Conservation (phyloP, 2,888 invertebrate genomes). For the Acanthococcus lagerstroemiae region DNA sequence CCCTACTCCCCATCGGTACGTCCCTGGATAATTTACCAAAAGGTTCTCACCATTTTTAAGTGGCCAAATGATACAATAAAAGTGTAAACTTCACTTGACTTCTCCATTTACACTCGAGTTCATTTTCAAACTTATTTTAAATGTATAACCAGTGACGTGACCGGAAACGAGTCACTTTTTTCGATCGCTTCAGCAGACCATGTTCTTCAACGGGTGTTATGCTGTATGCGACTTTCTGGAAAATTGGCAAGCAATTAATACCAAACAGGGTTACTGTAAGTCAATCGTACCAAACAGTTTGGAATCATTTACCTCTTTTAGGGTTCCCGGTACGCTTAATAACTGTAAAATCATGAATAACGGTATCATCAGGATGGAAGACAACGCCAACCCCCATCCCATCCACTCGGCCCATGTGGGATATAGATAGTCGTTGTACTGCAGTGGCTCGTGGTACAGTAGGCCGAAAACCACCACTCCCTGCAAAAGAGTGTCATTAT, state of each 20-base stretch:
- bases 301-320: slow-evolving; percentile 50
- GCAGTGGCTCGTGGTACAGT: slow-evolving; percentile 54
- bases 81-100: too few relatives aligned
- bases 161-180: slow-evolving; percentile 52
- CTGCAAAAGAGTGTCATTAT: slow-evolving; percentile 42
- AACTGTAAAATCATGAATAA: slow-evolving; percentile 54
- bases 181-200: slow-evolving; percentile 50
- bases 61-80: too few relatives aligned
- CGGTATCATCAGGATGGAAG: slow-evolving; percentile 64
- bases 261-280: too few relatives aligned
- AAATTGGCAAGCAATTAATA: too few relatives aligned
- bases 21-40: too few relatives aligned
- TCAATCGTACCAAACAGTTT: slow-evolving; percentile 12
- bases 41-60: too few relatives aligned
- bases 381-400: slow-evolving; percentile 62
- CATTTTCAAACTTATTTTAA: too few relatives aligned
- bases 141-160: slow-evolving; percentile 59
- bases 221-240: slow-evolving; percentile 54
- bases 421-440: slow-evolving; percentile 58
- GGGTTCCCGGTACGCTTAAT: slow-evolving; percentile 54
- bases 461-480: slow-evolving; percentile 58
- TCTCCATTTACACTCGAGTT: too few relatives aligned
- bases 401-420: slow-evolving; percentile 61
- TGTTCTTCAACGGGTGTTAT: slow-evolving; percentile 58
- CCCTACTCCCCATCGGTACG: too few relatives aligned